phyloP scores from a whole-genome alignment of 2,113 vertebrate genomes.

The Entelurus aequoreus region DNA sequence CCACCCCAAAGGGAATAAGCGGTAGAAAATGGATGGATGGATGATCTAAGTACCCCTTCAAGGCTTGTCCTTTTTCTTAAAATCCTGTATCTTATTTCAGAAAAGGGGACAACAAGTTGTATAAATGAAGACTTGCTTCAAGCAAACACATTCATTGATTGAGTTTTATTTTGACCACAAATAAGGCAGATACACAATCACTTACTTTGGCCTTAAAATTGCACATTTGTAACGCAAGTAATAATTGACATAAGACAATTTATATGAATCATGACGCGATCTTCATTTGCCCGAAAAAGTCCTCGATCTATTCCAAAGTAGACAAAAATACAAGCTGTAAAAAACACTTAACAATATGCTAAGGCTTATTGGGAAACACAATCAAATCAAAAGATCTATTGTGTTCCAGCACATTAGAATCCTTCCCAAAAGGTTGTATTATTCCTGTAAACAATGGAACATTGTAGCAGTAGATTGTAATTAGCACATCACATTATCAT shows the following conservation, averaged over 20 bases:
- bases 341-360: slow-evolving; percentile 1
- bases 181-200: slow-evolving; percentile 58
- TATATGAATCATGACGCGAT: slow-evolving; percentile 39
- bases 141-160: slow-evolving; percentile 9
- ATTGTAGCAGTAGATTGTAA: slow-evolving; percentile 11
- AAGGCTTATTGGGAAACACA: slow-evolving; percentile 4
- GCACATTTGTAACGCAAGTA: slow-evolving; percentile 26
- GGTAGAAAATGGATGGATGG: too few relatives aligned
- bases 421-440: slow-evolving; percentile 6
- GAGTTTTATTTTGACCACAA: slow-evolving; percentile 56
- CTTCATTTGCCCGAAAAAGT: slow-evolving; percentile 44
- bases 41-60: too few relatives aligned
- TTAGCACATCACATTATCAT: slow-evolving; percentile 13
- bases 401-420: slow-evolving; percentile 24
- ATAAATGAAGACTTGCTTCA: slow-evolving; percentile 4
- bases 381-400: slow-evolving; percentile 12
- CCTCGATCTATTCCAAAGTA: slow-evolving; percentile 40
- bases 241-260: slow-evolving; percentile 33
- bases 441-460: slow-evolving; percentile 47
- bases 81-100: neutral
- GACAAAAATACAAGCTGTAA: slow-evolving; percentile 29
- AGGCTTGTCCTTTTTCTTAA: neutral
- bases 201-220: slow-evolving; percentile 52
- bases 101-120: neutral
- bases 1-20: too few relatives aligned